Conservation (phyloP, 1,140 invertebrate species). For the Probaryconus sp. region DNA sequence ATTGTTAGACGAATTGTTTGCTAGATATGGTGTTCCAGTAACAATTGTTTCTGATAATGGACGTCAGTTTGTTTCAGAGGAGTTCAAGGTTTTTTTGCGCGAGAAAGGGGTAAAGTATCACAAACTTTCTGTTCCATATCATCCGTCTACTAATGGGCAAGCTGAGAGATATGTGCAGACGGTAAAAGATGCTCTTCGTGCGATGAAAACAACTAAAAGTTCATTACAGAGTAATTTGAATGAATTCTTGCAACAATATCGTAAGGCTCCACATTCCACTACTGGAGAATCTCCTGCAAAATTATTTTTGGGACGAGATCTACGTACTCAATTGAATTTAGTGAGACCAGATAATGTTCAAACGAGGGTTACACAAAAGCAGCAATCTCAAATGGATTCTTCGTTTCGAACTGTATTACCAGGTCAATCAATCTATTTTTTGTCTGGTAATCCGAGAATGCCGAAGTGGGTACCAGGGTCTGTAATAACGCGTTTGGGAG, state of each 20-base stretch:
- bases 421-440: background rate
- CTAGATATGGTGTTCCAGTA: slow-evolving; percentile 49
- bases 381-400: slow-evolving; percentile 4
- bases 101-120: slow-evolving; percentile 59
- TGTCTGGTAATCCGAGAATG: slow-evolving; percentile 3
- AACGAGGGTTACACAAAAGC: slow-evolving; percentile 6
- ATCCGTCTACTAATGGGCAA: slow-evolving; percentile 68
- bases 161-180: slow-evolving; percentile 67
- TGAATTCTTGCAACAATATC: slow-evolving; percentile 30
- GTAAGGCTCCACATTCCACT: slow-evolving; percentile 33
- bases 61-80: slow-evolving; percentile 53
- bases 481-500: slow-evolving; percentile 18
- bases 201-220: slow-evolving; percentile 12
- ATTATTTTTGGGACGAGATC: slow-evolving; percentile 23
- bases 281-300: slow-evolving; percentile 19
- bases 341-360: slow-evolving; percentile 3
- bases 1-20: slow-evolving; percentile 57
- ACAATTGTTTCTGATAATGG: slow-evolving; percentile 66
- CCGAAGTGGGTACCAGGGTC: slow-evolving; percentile 35
- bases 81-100: slow-evolving; percentile 62
- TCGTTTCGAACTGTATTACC: slow-evolving; percentile 4
- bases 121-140: slow-evolving; percentile 58
- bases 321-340: slow-evolving; percentile 31
- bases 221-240: slow-evolving; percentile 20
- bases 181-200: slow-evolving; percentile 55